Percentiles rank a stretch among this genome's conserved stretches.
These are phyloP conservation scores for Pseudochaenichthys georgianus DNA, from an alignment of 2,797 vertebrate species.

Conservation along the genomic window DNA sequence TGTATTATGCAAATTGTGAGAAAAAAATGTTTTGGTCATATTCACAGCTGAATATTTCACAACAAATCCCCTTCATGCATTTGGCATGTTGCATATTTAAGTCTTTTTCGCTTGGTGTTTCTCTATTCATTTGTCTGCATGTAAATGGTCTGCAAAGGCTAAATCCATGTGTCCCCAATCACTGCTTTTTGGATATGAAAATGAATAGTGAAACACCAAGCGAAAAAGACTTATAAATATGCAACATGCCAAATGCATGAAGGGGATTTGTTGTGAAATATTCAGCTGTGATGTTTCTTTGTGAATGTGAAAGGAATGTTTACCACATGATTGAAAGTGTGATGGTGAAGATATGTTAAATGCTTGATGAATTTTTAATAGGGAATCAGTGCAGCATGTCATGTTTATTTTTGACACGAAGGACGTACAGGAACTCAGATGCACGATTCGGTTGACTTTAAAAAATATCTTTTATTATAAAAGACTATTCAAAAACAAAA, in stretches of 20 bases:
- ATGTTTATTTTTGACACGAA: no score
- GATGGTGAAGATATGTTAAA: conserved; percentile 19
- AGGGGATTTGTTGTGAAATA: conserved; percentile 29
- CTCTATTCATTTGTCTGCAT: no score
- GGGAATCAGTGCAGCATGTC: conserved; percentile 24
- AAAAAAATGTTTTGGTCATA: neutral
- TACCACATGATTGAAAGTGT: conserved; percentile 1
- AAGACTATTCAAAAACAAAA: no score
- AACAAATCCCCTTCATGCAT: no score
- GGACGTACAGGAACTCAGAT: no score
- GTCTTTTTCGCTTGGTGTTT: no score
- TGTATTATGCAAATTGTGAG: neutral
- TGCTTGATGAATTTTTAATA: conserved; percentile 14
- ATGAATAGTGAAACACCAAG: conserved; percentile 11
- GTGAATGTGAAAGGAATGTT: conserved; percentile 19
- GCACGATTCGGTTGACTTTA: no score
- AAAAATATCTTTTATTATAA: no score
- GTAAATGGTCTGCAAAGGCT: no score
- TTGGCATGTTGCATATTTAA: no score
- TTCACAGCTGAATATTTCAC: no score
- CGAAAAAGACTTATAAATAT: conserved; percentile 1
- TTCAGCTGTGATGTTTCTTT: conserved; percentile 21
- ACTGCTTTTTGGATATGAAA: conserved; percentile 1
- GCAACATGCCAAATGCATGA: conserved; percentile 12
- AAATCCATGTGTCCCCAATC: neutral